Base-by-base conservation (phyloP, 2,888 invertebrate species). In the Apoderus coryli region DNA sequence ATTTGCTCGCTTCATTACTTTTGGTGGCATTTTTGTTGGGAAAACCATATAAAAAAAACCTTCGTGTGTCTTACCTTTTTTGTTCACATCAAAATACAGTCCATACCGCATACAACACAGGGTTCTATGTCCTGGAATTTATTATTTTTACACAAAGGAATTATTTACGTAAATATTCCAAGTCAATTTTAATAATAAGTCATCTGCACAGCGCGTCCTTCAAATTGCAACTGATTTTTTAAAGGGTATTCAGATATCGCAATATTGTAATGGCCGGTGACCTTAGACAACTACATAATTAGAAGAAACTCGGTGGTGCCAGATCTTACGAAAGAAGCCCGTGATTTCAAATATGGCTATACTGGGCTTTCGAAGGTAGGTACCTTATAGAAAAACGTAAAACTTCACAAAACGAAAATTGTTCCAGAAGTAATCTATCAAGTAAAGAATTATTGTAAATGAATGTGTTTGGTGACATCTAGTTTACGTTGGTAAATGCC, bases 1-100 rank as follows among this genome's bases (percentile, higher is more conserved):
- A 10, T 31, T 31, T 22, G 32, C 28, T 27, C 32, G 28, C 32
- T 32, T 32, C 12, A n/a, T 32, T 2, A 27, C 24, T 28, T 32
- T 28, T 25, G 25, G 31, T 31, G 25, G 25, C 31, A 28, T 28
- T 28, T 6, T 28, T 28, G 28, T 28, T 16, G 22, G 16, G 19
- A 28, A n/a, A 15, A 19, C 19, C n/a, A 19, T 7, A 19, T 19
- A 19, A 16, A 28, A 16, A 19, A 19, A 19, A 19, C 6, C 19
- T 19, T 19, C 19, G 19, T 7, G 19, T 19, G 19, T 19, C 19
- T 19, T 19, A 19, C 19, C 19, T 19, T 19, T 19, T 19, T 19
- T 19, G 6, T 19, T 19, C 19, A 19, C 19, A 19, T 19, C 19
- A 19, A 19, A 19, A 19, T 19, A 19, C 19, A 19, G 19, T 19